A percentile compares a stretch with the other conserved stretches of the same genome.
Conservation (phyloP, 2,113 vertebrate species). For the Labrus mixtus region DNA sequence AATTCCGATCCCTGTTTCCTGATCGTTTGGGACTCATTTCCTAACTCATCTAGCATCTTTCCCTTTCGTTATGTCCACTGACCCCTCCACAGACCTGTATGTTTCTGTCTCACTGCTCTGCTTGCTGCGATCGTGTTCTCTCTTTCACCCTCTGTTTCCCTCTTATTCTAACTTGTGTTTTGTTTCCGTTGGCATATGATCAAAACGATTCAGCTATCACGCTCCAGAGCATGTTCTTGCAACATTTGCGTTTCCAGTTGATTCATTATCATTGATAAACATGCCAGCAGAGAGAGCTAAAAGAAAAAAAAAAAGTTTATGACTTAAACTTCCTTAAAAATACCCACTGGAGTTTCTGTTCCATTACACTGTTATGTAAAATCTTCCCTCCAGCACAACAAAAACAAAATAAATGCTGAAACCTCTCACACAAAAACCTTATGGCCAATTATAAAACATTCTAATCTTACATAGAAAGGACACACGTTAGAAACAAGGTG, state of each 20-base stretch:
- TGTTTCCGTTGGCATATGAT: constrained; percentile 36
- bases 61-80: constrained; percentile 22
- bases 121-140: constrained; percentile 31
- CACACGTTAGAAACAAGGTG: constrained; percentile 18
- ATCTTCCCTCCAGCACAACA: neutral
- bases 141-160: constrained; percentile 7
- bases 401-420: constrained; percentile 2
- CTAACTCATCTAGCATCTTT: constrained; percentile 22
- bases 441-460: constrained; percentile 13
- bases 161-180: constrained; percentile 29
- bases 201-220: constrained; percentile 17
- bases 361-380: neutral
- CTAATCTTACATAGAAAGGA: constrained; percentile 27
- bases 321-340: neutral
- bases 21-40: constrained; percentile 30
- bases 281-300: neutral
- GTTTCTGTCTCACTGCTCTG: constrained; percentile 16
- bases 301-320: neutral
- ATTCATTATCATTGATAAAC: constrained; percentile 16
- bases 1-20: neutral
- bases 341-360: neutral
- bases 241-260: neutral
- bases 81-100: constrained; percentile 22
- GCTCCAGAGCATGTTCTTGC: constrained; percentile 18
- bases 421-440: constrained; percentile 22